These are phyloP conservation scores for Bucorvus abyssinicus DNA, from an alignment of 2,797 vertebrate genomes.

Conservation along the genomic window DNA sequence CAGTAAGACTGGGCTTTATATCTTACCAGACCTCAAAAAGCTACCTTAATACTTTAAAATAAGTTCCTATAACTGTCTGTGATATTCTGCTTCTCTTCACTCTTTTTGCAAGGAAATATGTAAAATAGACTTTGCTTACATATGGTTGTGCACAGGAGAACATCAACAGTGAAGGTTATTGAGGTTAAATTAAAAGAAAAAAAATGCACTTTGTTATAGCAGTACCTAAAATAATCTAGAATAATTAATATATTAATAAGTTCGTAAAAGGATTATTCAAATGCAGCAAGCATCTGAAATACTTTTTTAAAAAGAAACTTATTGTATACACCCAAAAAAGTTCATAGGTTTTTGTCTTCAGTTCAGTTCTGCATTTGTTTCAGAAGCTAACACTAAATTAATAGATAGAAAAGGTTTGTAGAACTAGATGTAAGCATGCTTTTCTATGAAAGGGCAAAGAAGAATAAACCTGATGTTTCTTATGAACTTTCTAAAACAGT, in stretches of 20 bases:
- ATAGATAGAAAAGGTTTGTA: not conserved
- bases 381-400: not conserved
- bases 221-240: not conserved
- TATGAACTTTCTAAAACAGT: not conserved
- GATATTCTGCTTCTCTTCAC: not conserved
- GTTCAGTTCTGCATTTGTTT: not conserved
- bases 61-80: not conserved
- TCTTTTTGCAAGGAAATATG: not conserved
- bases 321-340: not conserved
- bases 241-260: not conserved
- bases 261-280: not conserved
- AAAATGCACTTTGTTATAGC: no score
- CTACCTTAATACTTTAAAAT: not conserved
- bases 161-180: not conserved
- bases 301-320: rapidly evolving
- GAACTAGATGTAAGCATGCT: rapidly evolving
- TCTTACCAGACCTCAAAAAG: not conserved
- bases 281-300: not conserved
- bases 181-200: not conserved
- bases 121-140: not conserved
- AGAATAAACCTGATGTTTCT: not conserved
- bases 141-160: not conserved
- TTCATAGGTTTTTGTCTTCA: not conserved
- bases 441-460: not conserved
- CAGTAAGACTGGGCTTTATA: not conserved